These are phyloP conservation scores for Aurelia aurita DNA, from an alignment of 30 jellyfish, hydroid and myxozoan genomes.

Conservation along the genomic window DNA sequence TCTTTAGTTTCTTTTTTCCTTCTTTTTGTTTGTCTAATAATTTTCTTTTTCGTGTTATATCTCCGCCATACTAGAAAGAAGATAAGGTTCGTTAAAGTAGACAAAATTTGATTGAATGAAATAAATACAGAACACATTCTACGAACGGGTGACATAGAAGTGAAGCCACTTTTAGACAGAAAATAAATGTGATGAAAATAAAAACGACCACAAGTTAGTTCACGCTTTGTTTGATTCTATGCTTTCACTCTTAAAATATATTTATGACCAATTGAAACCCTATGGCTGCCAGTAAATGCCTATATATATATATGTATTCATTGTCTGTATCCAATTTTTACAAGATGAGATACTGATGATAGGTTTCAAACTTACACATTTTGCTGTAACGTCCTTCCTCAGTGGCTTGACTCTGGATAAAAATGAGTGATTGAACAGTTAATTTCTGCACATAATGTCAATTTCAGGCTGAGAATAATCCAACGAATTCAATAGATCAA, in stretches of 20 bases:
- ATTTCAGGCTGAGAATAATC: neutral
- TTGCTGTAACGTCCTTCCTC: conserved; percentile 93
- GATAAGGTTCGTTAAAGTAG: neutral
- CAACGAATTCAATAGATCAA: neutral
- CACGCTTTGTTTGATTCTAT: no score
- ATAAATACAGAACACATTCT: no score
- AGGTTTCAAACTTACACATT: conserved; percentile 76
- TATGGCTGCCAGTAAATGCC: no score
- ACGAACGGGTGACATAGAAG: no score
- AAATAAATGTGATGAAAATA: no score
- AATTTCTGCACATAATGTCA: no score
- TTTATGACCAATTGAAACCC: no score
- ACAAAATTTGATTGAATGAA: neutral
- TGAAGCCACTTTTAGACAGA: no score
- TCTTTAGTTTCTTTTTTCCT: conserved; percentile 90
- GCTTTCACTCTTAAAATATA: no score
- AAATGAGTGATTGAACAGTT: neutral
- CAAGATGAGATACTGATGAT: no score
- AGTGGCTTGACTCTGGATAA: conserved; percentile 79
- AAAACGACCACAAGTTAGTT: no score
- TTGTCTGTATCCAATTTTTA: neutral
- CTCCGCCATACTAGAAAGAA: conserved; percentile 94
- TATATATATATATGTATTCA: no score
- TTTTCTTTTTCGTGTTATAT: conserved; percentile 92
- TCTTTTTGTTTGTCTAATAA: conserved; percentile 90